These are phyloP conservation scores for Prunella fulvescens DNA, from an alignment of 2,113 vertebrate genomes.

Conservation along the genomic window DNA sequence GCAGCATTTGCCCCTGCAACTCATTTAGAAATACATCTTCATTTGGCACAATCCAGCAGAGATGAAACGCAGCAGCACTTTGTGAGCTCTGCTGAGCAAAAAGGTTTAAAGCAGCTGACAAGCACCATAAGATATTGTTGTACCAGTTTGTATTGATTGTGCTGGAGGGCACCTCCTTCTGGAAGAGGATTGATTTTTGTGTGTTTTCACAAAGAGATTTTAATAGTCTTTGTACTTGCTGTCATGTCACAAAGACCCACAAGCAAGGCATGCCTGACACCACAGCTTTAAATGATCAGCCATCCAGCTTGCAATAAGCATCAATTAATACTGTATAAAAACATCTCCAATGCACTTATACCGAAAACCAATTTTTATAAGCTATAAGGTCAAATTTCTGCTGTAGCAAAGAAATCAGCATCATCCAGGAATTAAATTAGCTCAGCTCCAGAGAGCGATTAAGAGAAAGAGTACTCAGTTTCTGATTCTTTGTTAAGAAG, in stretches of 20 bases:
- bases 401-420: neutral
- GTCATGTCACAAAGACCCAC: slow-evolving; percentile 43
- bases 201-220: slow-evolving; percentile 69
- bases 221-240: slow-evolving; percentile 70
- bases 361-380: slow-evolving; percentile 41
- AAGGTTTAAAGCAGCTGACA: slow-evolving; percentile 56
- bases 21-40: slow-evolving; percentile 39
- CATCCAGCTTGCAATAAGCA: slow-evolving; percentile 40
- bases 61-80: slow-evolving; percentile 29
- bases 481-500: slow-evolving; percentile 29
- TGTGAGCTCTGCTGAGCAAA: slow-evolving; percentile 52
- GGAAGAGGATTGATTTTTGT: slow-evolving; percentile 74
- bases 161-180: slow-evolving; percentile 70
- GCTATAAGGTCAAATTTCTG: slow-evolving; percentile 31
- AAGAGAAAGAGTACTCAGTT: neutral
- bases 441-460: neutral
- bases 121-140: slow-evolving; percentile 34
- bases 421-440: slow-evolving; percentile 30
- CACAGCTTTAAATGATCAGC: slow-evolving; percentile 61
- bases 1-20: slow-evolving; percentile 6
- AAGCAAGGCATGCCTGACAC: slow-evolving; percentile 58
- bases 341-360: slow-evolving; percentile 27
- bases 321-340: slow-evolving; percentile 37
- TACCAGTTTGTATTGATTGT: slow-evolving; percentile 65
- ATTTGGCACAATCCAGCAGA: neutral